Evolutionary conservation across 2,113 vertebrate species (phyloP).

Genomic region (Eolophus roseicapilla): DNA sequence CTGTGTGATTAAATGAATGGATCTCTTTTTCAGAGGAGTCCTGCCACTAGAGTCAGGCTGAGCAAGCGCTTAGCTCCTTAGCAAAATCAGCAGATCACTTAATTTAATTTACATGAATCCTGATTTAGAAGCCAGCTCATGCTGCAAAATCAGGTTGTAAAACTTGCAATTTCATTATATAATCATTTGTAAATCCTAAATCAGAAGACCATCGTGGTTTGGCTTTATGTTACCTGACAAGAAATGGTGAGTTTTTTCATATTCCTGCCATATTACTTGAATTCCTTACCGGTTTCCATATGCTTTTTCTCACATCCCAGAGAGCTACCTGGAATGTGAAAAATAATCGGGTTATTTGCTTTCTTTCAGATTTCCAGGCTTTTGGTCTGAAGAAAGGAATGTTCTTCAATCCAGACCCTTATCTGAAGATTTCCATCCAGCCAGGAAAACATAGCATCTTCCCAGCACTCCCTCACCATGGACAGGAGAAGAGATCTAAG

Average conservation of each 20-base stretch:
- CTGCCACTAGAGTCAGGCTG: background rate
- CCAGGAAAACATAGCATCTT: constrained; percentile 98
- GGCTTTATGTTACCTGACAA: background rate
- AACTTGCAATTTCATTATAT: background rate
- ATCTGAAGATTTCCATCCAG: constrained; percentile 97
- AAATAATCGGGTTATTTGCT: background rate
- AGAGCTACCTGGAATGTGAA: background rate
- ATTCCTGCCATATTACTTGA: background rate
- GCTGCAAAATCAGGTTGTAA: background rate
- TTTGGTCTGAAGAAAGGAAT: constrained; percentile 98
- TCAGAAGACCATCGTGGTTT: background rate
- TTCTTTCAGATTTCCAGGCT: constrained; percentile 88
- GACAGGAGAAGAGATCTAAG: constrained; percentile 93
- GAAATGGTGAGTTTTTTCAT: background rate
- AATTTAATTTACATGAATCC: background rate
- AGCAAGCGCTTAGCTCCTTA: background rate
- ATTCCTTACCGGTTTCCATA: background rate
- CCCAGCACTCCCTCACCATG: constrained; percentile 93
- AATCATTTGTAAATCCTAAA: background rate
- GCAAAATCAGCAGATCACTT: background rate
- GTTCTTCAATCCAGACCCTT: constrained; percentile 99
- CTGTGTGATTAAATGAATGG: background rate
- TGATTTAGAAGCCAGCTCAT: background rate
- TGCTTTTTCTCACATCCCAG: background rate
- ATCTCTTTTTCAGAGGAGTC: background rate